A percentile compares a stretch with the other conserved stretches of the same genome.
phyloP scores from a whole-genome alignment of 2,797 vertebrate species.

The Aphelocoma californica region DNA sequence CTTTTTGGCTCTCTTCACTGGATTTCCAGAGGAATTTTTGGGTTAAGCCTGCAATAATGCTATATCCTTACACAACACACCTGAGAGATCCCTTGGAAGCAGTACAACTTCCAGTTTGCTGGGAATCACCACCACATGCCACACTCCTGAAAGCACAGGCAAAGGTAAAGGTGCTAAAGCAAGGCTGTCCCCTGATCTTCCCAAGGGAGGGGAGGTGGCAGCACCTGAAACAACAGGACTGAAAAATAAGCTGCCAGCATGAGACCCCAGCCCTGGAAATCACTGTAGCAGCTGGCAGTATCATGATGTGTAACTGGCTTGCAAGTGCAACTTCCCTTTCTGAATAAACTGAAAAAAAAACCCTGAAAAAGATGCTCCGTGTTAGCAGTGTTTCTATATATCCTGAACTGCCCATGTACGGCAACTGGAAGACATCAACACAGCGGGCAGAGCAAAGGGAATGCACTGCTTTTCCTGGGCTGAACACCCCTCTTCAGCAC shows the following conservation, averaged over 20 bases:
- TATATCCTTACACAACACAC: not conserved
- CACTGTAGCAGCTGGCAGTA: not conserved
- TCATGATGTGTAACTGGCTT: not conserved
- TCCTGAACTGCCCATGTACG: not conserved
- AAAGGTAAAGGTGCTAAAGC: not conserved
- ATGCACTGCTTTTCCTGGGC: not conserved
- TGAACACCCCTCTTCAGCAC: not conserved
- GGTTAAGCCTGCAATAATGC: not conserved
- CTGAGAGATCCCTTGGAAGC: not conserved
- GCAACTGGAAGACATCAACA: not conserved
- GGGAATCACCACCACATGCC: not conserved
- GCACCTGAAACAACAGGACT: not conserved
- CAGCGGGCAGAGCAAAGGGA: not conserved
- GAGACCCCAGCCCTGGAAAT: not conserved
- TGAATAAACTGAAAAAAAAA: not conserved
- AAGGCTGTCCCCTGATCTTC: not conserved
- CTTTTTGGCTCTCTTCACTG: not conserved
- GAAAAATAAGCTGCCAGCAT: not conserved
- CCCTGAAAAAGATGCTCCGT: accelerated
- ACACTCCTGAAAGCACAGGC: not conserved
- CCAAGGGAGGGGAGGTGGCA: not conserved
- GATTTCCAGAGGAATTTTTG: not conserved
- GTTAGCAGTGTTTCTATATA: not conserved
- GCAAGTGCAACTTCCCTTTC: not conserved
- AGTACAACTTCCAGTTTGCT: not conserved